phyloP scores from a whole-genome alignment of 2,888 invertebrate genomes.

The Scaptomyza flava region DNA sequence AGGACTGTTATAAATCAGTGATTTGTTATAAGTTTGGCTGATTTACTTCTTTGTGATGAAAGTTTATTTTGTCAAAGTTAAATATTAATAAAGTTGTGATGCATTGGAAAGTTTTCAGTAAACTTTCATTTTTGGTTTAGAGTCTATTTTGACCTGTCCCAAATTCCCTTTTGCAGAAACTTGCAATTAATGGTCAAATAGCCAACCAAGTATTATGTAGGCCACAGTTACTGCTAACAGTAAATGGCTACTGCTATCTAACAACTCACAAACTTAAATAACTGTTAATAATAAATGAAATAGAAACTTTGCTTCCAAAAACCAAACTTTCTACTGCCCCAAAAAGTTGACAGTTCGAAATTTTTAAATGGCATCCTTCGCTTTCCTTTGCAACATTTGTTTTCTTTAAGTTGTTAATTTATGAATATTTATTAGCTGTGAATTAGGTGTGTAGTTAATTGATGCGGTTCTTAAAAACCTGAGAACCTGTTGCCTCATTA shows the following conservation, averaged over 20 bases:
- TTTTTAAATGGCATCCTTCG: conserved; percentile 38
- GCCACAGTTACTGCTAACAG: conserved; percentile 25
- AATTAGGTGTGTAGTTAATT: conserved; percentile 40
- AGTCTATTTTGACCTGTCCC: neutral
- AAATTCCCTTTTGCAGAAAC: conserved; percentile 3
- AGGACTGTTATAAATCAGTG: conserved; percentile 1
- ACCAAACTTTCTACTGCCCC: neutral
- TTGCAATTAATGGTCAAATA: conserved; percentile 51
- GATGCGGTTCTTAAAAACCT: conserved; percentile 32
- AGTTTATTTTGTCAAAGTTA: conserved; percentile 2
- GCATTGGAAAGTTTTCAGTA: conserved; percentile 2
- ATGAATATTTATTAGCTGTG: conserved; percentile 72
- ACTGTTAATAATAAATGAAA: conserved; percentile 62
- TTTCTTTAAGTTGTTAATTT: conserved; percentile 40
- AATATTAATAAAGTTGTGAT: conserved; percentile 18
- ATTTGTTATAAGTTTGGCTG: neutral
- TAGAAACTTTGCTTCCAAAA: conserved; percentile 41
- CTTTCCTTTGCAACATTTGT: neutral
- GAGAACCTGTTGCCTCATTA: conserved; percentile 74
- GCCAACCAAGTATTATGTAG: conserved; percentile 8
- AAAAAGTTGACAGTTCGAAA: conserved; percentile 34
- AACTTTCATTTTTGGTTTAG: neutral
- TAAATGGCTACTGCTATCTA: conserved; percentile 5
- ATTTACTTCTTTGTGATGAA: neutral
- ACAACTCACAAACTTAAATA: conserved; percentile 16